phyloP scores from a whole-genome alignment of 2,113 vertebrate species.

The Colaptes auratus region DNA sequence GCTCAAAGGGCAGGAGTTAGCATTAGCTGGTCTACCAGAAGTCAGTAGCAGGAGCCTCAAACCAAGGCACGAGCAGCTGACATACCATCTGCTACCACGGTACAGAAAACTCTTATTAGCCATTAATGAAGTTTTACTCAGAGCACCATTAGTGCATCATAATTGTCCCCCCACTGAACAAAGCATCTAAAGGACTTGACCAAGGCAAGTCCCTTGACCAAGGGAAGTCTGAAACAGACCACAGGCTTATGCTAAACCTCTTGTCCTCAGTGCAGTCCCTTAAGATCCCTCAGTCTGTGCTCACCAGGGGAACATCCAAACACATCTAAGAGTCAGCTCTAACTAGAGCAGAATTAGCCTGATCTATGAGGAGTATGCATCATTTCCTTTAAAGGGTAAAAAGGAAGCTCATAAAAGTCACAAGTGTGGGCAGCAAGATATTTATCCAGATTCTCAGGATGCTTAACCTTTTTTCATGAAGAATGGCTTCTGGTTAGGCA shows the following conservation, averaged over 20 bases:
- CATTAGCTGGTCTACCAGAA: background rate
- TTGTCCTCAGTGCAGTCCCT: background rate
- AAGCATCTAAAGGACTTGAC: background rate
- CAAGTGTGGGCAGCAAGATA: background rate
- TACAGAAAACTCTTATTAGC: background rate
- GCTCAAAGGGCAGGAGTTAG: background rate
- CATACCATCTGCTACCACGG: background rate
- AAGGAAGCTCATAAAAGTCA: background rate
- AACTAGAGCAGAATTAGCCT: background rate
- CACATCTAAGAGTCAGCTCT: background rate
- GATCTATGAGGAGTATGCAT: background rate
- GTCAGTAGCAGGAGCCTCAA: background rate
- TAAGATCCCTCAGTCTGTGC: accelerated
- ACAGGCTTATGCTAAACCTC: background rate
- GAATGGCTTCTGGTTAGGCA: background rate
- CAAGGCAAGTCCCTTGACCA: no score
- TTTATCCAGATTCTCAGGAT: background rate
- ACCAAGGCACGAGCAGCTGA: background rate
- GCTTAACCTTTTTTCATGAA: background rate
- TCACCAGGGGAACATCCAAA: background rate
- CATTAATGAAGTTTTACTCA: background rate
- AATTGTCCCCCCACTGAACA: background rate
- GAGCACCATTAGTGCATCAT: no score
- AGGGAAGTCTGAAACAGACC: background rate
- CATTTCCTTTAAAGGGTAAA: background rate